These are phyloP conservation scores for Bufotes viridis DNA, from an alignment of 2,797 vertebrate species.

Conservation along the genomic window DNA sequence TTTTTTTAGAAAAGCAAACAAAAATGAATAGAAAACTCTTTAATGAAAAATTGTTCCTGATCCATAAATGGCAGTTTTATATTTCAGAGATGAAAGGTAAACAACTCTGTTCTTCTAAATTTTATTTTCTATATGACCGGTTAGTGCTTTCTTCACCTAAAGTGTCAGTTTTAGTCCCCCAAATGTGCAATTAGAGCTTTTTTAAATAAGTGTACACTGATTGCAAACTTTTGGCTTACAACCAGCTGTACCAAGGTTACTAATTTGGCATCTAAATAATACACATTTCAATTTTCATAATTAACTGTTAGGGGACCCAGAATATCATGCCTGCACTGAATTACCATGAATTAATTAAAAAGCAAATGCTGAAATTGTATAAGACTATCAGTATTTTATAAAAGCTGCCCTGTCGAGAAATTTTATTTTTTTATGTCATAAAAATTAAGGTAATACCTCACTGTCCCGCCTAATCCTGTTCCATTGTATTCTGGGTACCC, in stretches of 20 bases:
- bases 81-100: constrained; percentile 5
- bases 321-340: constrained; percentile 24
- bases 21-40: neutral
- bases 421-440: too few relatives aligned
- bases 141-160: constrained; percentile 24
- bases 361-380: neutral
- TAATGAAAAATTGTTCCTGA: neutral
- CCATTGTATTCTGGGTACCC: too few relatives aligned
- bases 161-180: constrained; percentile 38
- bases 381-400: too few relatives aligned
- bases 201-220: constrained; percentile 51
- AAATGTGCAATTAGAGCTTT: constrained; percentile 44
- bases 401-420: too few relatives aligned
- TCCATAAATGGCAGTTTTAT: neutral
- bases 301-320: constrained; percentile 45
- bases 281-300: constrained; percentile 51
- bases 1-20: neutral
- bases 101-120: constrained; percentile 7
- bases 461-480: too few relatives aligned
- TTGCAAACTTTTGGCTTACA: constrained; percentile 36
- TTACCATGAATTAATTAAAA: neutral
- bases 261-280: constrained; percentile 45
- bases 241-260: constrained; percentile 39
- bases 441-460: too few relatives aligned
- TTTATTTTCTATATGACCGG: constrained; percentile 16